phyloP scores from a whole-genome alignment of 35 echinoderm and acorn worm species.

The Ptychodera flava region DNA sequence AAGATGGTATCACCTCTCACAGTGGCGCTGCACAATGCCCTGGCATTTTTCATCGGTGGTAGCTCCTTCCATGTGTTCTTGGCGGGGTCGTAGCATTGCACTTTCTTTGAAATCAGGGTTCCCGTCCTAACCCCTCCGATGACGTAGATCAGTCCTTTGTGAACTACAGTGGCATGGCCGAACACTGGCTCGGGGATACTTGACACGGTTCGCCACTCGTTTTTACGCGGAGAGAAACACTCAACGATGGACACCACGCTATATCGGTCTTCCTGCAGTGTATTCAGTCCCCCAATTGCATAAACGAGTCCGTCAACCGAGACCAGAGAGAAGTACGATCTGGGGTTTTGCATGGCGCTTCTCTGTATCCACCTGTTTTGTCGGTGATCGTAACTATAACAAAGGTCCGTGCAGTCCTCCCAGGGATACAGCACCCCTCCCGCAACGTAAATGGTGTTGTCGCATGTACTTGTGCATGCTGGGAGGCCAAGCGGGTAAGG shows the following conservation, averaged over 20 bases:
- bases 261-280: background rate
- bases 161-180: background rate
- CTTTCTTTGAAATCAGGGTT: background rate
- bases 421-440: background rate
- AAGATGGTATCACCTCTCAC: constrained; percentile 73
- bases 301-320: background rate
- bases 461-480: background rate
- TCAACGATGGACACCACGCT: background rate
- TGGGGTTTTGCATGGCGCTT: background rate
- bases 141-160: background rate
- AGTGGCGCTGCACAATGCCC: constrained; percentile 51
- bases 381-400: background rate
- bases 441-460: background rate
- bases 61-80: constrained; percentile 76
- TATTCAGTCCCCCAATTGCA: background rate
- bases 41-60: constrained; percentile 56
- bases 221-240: background rate
- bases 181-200: background rate
- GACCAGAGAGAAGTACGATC: background rate
- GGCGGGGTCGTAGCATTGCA: constrained; percentile 74
- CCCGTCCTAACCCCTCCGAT: background rate
- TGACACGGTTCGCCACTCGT: background rate
- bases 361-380: background rate
- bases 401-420: background rate
- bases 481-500: background rate